Evolutionary conservation across 1,140 invertebrate genomes (phyloP).

Genomic region (Neodiprion lecontei): DNA sequence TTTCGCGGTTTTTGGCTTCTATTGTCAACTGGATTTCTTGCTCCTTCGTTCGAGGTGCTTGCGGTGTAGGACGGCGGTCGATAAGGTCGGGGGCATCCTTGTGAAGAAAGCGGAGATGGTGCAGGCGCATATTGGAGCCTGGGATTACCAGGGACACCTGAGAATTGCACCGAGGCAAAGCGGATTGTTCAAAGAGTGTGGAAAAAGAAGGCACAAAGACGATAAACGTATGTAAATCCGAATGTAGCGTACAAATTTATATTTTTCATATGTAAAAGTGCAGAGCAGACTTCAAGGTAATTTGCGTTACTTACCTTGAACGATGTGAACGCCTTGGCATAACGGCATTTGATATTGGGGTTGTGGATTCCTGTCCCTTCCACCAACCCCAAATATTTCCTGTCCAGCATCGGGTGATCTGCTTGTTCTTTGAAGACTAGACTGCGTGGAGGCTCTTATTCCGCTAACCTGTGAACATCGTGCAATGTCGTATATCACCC

Average conservation of each 20-base stretch:
- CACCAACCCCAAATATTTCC: slow-evolving; percentile 46
- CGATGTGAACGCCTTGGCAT: slow-evolving; percentile 59
- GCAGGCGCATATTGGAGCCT: slow-evolving; percentile 54
- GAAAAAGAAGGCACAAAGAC: background rate
- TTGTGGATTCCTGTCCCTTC: slow-evolving; percentile 54
- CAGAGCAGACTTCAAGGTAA: background rate
- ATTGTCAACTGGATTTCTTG: slow-evolving; percentile 52
- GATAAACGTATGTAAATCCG: background rate
- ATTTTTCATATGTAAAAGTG: no score
- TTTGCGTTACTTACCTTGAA: slow-evolving; percentile 46
- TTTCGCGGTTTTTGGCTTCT: slow-evolving; percentile 56
- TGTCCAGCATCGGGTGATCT: slow-evolving; percentile 56
- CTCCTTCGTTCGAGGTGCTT: slow-evolving; percentile 51
- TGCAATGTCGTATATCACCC: background rate
- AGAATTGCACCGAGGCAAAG: slow-evolving; percentile 31
- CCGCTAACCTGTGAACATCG: slow-evolving; percentile 41
- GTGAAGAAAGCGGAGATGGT: slow-evolving; percentile 58
- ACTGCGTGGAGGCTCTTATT: slow-evolving; percentile 54
- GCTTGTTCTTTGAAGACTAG: slow-evolving; percentile 54
- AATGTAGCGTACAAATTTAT: background rate
- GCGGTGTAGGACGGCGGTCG: slow-evolving; percentile 55
- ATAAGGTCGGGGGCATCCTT: slow-evolving; percentile 55
- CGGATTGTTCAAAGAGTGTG: slow-evolving; percentile 58
- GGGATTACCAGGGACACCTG: slow-evolving; percentile 50
- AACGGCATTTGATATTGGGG: slow-evolving; percentile 60